These are phyloP conservation scores for Struthidea cinerea DNA, from an alignment of 2,113 vertebrate species.

Conservation along the genomic window DNA sequence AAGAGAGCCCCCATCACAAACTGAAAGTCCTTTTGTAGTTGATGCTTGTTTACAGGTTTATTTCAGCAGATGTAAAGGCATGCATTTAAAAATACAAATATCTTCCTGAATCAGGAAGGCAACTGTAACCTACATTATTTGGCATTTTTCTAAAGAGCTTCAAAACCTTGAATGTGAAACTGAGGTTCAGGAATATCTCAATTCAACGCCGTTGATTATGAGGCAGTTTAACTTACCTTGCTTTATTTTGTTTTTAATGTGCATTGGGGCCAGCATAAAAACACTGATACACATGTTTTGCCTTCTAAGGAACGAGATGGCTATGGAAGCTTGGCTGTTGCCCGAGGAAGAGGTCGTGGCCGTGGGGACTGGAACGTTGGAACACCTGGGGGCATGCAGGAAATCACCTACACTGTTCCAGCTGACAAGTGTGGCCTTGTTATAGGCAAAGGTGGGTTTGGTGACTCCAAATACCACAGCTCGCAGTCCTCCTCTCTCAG, in stretches of 20 bases:
- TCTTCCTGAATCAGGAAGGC: background rate
- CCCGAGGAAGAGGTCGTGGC: slow-evolving; percentile 78
- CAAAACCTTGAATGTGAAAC: background rate
- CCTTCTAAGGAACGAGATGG: slow-evolving; percentile 88
- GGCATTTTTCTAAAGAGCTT: background rate
- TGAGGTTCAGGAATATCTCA: background rate
- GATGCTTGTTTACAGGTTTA: background rate
- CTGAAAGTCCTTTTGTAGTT: background rate
- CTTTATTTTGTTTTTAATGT: background rate
- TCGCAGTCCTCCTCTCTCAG: background rate
- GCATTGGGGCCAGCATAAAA: background rate
- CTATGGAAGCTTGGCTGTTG: slow-evolving; percentile 80
- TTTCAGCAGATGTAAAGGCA: background rate
- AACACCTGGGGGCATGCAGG: slow-evolving; percentile 85
- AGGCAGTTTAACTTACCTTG: background rate
- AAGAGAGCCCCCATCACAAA: background rate
- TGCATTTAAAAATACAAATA: slow-evolving; percentile 18
- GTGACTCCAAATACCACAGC: background rate
- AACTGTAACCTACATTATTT: background rate
- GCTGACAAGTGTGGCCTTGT: slow-evolving; percentile 98
- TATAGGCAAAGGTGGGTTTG: slow-evolving; percentile 90
- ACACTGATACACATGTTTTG: background rate
- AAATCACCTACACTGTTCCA: slow-evolving; percentile 94
- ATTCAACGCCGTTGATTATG: background rate
- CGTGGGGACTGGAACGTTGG: slow-evolving; percentile 87